Evolutionary conservation across 2,113 vertebrate species (phyloP).

Genomic region (Cephalopterus ornatus): DNA sequence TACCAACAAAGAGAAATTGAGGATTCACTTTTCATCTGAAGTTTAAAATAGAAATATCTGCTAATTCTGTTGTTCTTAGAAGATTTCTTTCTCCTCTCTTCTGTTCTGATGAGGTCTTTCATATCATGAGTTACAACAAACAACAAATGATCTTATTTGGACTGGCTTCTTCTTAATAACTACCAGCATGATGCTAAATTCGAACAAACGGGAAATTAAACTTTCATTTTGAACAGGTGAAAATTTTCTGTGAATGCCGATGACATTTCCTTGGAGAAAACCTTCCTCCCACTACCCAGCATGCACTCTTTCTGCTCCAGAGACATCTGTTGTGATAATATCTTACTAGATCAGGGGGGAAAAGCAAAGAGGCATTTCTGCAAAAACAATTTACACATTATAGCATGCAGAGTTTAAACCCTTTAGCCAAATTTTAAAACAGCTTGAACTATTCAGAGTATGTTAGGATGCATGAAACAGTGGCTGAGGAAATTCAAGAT

Average conservation of each 20-base stretch:
- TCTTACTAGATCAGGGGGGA: not conserved
- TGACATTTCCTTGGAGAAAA: slow-evolving; percentile 21
- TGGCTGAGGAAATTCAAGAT: not conserved
- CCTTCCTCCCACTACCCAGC: not conserved
- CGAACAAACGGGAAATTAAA: not conserved
- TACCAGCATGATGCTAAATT: not conserved
- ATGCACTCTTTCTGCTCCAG: not conserved
- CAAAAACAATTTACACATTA: not conserved
- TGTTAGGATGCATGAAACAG: not conserved
- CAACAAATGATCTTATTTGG: not conserved
- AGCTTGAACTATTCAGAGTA: not conserved
- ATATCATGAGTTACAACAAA: not conserved
- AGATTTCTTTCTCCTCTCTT: not conserved
- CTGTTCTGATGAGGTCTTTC: not conserved
- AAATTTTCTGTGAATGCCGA: slow-evolving; percentile 17
- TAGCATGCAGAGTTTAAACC: not conserved
- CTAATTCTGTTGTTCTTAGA: not conserved
- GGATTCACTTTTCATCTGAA: not conserved
- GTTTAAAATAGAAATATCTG: not conserved
- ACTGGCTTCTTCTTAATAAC: not conserved
- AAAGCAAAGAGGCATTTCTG: not conserved
- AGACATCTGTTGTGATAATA: not conserved
- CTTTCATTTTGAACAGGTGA: slow-evolving; percentile 38
- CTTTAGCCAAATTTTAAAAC: not conserved
- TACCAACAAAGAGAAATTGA: not conserved